Base-by-base conservation (phyloP, 2,888 invertebrate species). In the Frankliniella intonsa region DNA sequence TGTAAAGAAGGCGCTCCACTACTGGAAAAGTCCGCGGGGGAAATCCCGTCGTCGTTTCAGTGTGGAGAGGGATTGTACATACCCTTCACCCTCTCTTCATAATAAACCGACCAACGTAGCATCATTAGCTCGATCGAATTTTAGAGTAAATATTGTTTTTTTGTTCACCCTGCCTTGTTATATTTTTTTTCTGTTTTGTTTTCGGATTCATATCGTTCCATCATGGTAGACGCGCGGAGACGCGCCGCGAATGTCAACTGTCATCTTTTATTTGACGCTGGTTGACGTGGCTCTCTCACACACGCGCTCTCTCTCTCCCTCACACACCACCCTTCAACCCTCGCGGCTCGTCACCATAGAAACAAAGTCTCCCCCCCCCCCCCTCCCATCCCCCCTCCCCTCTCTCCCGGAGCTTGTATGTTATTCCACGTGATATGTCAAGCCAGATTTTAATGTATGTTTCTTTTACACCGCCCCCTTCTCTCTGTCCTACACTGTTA, bases 201-300 rank as follows among this genome's bases (percentile, higher is more conserved):
- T 38, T 38, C 38, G 38, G 38, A 38, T 38, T 17, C 62, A 62
- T n/a, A 38, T 38, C 38, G 38, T 38, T 38, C 38, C 38, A 38
- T 38, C 38, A 38, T 38, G 38, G 38, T 38, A 38, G 38, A 38
- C 62, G 62, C 7, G 10, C 12, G 69, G 69, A 22, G 69, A 19
- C 12, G 69, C 25, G 69, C 22, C 22, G 69, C 69, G 69, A 76
- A 76, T 76, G 69, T 76, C 69, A 76, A 76, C 69, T 76, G 69
- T 76, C 69, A 76, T 76, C 69, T 76, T 76, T 76, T 25, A 76
- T 76, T 76, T 76, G 69, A 76, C 69, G 25, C 55, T 14, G 55
- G 14, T 14, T 12, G 55, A 55, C 55, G 55, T 19, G 55, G 5
- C 55, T 19, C 55, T 5, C 5, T 12, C 17, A 12, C 14, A 14